Evolutionary conservation across 2,113 vertebrate species (phyloP).

Genomic region (Tupaia tana): DNA sequence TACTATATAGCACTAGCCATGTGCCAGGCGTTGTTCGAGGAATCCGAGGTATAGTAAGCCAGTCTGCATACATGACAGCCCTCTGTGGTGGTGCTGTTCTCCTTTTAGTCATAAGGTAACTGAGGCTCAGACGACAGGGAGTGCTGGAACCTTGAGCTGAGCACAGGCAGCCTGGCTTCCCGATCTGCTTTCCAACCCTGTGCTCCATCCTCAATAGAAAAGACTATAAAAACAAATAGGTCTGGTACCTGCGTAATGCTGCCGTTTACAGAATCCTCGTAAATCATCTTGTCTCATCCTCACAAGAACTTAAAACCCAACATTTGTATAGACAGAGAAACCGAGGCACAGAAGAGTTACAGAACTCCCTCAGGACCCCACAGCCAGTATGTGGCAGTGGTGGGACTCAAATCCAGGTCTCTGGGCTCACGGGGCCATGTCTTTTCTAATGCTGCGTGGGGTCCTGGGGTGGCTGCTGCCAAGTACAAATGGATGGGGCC

Average conservation of each 20-base stretch:
- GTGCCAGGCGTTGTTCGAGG: not conserved
- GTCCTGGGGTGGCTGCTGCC: not conserved
- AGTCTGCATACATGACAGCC: not conserved
- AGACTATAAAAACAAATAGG: not conserved
- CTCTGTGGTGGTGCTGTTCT: not conserved
- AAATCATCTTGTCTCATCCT: not conserved
- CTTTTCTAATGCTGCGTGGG: not conserved
- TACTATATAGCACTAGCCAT: rapidly evolving
- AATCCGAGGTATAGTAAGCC: not conserved
- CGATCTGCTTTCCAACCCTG: rapidly evolving
- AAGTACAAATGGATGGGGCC: not conserved
- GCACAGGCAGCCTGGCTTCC: not conserved
- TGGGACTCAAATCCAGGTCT: not conserved
- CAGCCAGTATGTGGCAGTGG: not conserved
- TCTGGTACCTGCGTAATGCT: not conserved
- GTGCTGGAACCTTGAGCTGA: not conserved
- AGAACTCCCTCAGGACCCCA: not conserved
- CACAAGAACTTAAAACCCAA: not conserved
- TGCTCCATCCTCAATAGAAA: not conserved
- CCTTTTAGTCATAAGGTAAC: not conserved
- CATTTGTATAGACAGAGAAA: not conserved
- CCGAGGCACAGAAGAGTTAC: not conserved
- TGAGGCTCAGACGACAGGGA: constrained; percentile 10
- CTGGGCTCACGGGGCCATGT: not conserved
- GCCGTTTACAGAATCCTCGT: not conserved